Base-by-base conservation (phyloP, 2,888 invertebrate species). In the Rhynchonema sp. region DNA sequence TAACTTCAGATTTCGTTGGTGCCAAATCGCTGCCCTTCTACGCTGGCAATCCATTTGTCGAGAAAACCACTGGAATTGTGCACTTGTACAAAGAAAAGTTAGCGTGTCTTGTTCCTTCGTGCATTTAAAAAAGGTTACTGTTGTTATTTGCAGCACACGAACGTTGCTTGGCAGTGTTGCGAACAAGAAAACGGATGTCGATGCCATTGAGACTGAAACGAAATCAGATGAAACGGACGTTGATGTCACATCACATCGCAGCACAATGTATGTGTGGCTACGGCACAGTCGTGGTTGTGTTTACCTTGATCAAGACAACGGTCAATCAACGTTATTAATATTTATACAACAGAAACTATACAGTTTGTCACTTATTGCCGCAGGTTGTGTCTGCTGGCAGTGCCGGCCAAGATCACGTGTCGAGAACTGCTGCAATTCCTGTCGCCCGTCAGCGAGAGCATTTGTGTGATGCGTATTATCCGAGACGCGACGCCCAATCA, bases 21-120 rank as follows among this genome's bases (percentile, higher is more conserved):
- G 49, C 9, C n/a, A 60, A 64, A 22, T 64, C 74, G 3, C 71
- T 77, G 22, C 72, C 72, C 46, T 94, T 91, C 76, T 87, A 87
- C 67, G 90, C 87, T 67, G 98, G 98, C 2, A 99, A 99, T 79
- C 96, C 94, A 1, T 83, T 86, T 68, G 89, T 96, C 1, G 96
- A 99, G 77, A 84, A 90, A 46, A 92, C 92, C 0, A 89, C 90
- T 74, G 98, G 98, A 49, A 84, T 98, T 56, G 78, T 99, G 61
- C 98, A 98, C 80, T 79, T 98, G 26, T 96, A 90, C 74, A 96
- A 94, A 74, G 91, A 94, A 74, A 89, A 91, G 92, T 92, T 77
- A 77, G 81, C 76, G 46, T n/a, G n/a, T n/a, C n/a, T n/a, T n/a
- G n/a, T n/a, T n/a, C n/a, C n/a, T n/a, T n/a, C n/a, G n/a, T n/a